These are phyloP conservation scores for Lithosia quadra DNA, from an alignment of 2,888 invertebrate genomes.

Conservation along the genomic window DNA sequence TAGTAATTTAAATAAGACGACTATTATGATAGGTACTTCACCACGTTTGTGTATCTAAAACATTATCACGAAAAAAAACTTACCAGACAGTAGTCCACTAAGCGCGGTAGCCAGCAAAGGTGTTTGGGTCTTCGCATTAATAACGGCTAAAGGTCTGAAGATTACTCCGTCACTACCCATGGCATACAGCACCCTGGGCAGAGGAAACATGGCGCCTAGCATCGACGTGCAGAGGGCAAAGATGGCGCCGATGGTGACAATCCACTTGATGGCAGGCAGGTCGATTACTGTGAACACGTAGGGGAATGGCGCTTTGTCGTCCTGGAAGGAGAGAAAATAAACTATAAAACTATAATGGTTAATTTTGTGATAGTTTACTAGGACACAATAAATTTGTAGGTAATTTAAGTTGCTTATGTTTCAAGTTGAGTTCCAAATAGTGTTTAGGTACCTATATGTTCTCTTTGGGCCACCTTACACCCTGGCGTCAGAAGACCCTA, in stretches of 20 bases:
- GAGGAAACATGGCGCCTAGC: slow-evolving; percentile 95
- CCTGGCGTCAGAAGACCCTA: no score
- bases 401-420: no score
- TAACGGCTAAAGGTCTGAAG: slow-evolving; percentile 90
- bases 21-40: no score
- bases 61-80: slow-evolving; percentile 32
- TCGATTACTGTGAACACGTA: slow-evolving; percentile 93
- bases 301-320: slow-evolving; percentile 95
- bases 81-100: slow-evolving; percentile 92
- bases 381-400: no score
- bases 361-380: no score
- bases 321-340: slow-evolving; percentile 74
- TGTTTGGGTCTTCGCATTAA: slow-evolving; percentile 92
- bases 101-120: slow-evolving; percentile 92
- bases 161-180: slow-evolving; percentile 96
- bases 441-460: no score
- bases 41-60: no score
- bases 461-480: no score
- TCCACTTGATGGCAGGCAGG: slow-evolving; percentile 93
- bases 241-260: slow-evolving; percentile 96
- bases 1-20: no score
- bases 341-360: not conserved
- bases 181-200: slow-evolving; percentile 95
- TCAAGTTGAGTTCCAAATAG: no score
- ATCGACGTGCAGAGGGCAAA: slow-evolving; percentile 96